Conservation (phyloP, 1,140 invertebrate genomes). For the Pseudomyrmex pallidus region DNA sequence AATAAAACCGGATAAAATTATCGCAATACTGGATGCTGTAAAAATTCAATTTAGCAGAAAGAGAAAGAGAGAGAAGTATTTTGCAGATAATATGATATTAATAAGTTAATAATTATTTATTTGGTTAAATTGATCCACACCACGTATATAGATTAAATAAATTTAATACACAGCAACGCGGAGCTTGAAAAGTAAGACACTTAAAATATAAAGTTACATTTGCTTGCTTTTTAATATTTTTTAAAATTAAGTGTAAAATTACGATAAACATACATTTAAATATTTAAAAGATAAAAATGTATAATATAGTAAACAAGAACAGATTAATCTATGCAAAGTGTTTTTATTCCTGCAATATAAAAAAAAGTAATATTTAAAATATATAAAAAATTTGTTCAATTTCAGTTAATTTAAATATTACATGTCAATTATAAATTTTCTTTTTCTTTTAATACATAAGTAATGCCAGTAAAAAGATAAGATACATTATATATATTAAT, state of each 20-base stretch:
- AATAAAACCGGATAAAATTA: constrained; percentile 21
- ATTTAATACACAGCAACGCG: constrained; percentile 9
- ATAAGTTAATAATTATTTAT: constrained; percentile 41
- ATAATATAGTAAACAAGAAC: too few relatives aligned
- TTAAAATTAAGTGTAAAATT: not conserved
- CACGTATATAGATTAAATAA: not conserved
- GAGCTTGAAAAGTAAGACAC: not conserved
- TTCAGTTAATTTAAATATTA: not conserved
- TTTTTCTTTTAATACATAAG: constrained; percentile 20
- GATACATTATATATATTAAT: not conserved
- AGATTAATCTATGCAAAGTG: not conserved
- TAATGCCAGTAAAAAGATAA: constrained; percentile 1
- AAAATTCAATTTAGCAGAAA: constrained; percentile 15
- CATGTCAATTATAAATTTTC: not conserved
- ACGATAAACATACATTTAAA: not conserved
- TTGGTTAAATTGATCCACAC: not conserved
- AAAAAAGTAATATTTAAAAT: not conserved
- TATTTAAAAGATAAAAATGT: too few relatives aligned
- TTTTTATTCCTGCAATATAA: not conserved
- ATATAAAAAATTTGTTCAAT: too few relatives aligned
- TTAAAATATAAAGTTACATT: not conserved
- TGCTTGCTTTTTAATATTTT: not conserved
- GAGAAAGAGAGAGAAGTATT: too few relatives aligned
- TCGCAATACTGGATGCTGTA: not conserved
- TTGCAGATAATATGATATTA: constrained; percentile 26